Evolutionary conservation across 53 echinoderm and acorn worm species (phyloP), one percentile per base, ranked within the genome.

Genomic region (Temnopleurus reevesii): DNA sequence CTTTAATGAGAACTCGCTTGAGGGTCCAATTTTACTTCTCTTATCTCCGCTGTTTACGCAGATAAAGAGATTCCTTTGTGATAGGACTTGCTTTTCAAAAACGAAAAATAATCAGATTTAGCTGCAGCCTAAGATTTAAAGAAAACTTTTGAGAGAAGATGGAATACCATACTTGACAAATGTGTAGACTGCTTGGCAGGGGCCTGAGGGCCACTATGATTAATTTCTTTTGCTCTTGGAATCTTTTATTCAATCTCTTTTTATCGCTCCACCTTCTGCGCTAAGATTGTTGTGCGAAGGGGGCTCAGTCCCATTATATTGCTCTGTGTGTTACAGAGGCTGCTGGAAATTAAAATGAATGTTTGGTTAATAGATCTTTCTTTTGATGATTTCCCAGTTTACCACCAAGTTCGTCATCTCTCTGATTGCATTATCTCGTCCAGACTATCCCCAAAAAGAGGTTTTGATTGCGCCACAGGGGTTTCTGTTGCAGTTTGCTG

Each of bases 291-390:
- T 77, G 77, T 46, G n/a, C 25, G 46, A 77, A 77, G 25, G 79
- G 35, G 79, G 29, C 46, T 47, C 46, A 47, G 49, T 79, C 30
- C 79, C 79, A 46, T 49, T 79, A 13, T 79, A 49, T 49, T 79
- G 23, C 49, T 79, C 10, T 79, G 47, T 79, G 79, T 79, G 79
- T 79, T 47, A 49, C 46, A 45, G 27, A 3, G 76, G 5, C 41
- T 26, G 26, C 79, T 49, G 19, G 46, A 79, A 79, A 79, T 79
- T 46, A 79, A 79, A 79, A 79, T 43, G 79, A 79, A 47, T 79
- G 79, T 49, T 46, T 79, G n/a, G 79, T 79, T 79, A 79, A 79
- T 79, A 49, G 79, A 46, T 79, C 46, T 79, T 79, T 49, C 79
- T 49, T 71, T 38, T 6, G 38, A 71, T 71, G 71, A 71, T 43